Percentiles rank a stretch among this genome's conserved stretches.
phyloP scores from a whole-genome alignment of 2,113 vertebrate species.

The Rousettus leschenaultii region DNA sequence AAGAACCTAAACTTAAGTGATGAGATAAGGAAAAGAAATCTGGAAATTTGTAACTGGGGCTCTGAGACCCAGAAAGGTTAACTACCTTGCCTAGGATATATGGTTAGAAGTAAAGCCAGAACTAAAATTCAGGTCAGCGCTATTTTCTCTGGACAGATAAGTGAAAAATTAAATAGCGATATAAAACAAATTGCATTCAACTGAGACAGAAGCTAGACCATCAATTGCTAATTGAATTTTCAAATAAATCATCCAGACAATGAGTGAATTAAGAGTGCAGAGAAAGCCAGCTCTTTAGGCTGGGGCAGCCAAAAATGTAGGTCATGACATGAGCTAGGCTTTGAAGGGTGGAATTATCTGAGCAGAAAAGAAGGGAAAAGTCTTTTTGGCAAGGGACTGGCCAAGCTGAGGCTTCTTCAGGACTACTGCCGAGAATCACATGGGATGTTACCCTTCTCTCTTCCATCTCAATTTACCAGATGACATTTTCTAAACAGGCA shows the following conservation, averaged over 20 bases:
- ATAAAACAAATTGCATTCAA: conserved; percentile 47
- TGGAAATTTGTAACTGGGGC: neutral
- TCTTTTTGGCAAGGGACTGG: neutral
- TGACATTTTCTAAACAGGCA: neutral
- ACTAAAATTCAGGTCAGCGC: neutral
- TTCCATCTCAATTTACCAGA: neutral
- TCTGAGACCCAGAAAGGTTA: neutral
- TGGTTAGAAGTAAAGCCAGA: neutral
- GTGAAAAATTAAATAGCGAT: conserved; percentile 53
- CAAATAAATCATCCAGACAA: conserved; percentile 54
- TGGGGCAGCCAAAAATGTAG: neutral
- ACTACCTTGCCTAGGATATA: neutral
- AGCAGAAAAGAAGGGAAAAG: neutral
- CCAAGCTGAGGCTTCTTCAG: neutral
- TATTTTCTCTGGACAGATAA: conserved; percentile 25
- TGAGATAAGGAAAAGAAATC: neutral
- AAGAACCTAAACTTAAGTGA: neutral
- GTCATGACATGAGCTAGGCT: neutral
- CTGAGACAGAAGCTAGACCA: conserved; percentile 1
- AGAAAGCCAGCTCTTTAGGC: neutral
- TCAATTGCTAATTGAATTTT: conserved; percentile 40
- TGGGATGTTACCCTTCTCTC: neutral
- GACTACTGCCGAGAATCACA: neutral
- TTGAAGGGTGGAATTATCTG: neutral
- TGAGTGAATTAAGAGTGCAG: conserved; percentile 20